A percentile compares a stretch with the other conserved stretches of the same genome.
Conservation (phyloP, 2,888 invertebrate genomes). For the Cheilosia grossa region DNA sequence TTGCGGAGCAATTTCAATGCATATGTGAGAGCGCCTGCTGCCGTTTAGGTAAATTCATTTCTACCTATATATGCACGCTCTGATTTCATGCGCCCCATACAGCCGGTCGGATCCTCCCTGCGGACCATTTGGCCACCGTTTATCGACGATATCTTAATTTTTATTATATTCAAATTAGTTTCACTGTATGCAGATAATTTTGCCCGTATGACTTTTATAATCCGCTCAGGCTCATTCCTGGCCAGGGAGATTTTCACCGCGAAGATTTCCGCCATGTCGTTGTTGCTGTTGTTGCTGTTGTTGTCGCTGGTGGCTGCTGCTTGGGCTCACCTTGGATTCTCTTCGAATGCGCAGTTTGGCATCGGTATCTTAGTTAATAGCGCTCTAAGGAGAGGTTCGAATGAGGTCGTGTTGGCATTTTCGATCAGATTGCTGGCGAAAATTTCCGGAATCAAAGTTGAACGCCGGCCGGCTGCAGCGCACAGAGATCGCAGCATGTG, state of each 20-base stretch:
- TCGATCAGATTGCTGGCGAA: conserved; percentile 61
- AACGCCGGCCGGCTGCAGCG: conserved; percentile 32
- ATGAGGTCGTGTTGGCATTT: conserved; percentile 72
- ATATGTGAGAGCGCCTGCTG: conserved; percentile 42
- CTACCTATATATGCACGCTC: conserved; percentile 71
- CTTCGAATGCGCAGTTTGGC: conserved; percentile 2
- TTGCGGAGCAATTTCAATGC: conserved; percentile 31
- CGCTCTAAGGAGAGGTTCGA: conserved; percentile 58
- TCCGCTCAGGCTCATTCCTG: conserved; percentile 55
- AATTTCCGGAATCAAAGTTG: conserved; percentile 73
- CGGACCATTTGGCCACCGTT: conserved; percentile 72
- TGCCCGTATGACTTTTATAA: conserved; percentile 66
- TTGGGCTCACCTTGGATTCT: conserved; percentile 9
- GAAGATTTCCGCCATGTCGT: conserved; percentile 24
- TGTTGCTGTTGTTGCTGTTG: background rate
- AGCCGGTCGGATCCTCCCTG: conserved; percentile 52
- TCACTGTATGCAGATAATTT: conserved; percentile 72
- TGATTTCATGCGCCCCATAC: conserved; percentile 64
- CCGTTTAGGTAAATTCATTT: conserved; percentile 48
- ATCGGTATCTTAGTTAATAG: conserved; percentile 59
- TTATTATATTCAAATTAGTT: conserved; percentile 75
- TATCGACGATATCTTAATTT: conserved; percentile 75
- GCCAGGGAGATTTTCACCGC: conserved; percentile 15
- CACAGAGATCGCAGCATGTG: conserved; percentile 53
- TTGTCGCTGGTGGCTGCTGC: background rate